A percentile compares a stretch with the other conserved stretches of the same genome.
Evolutionary conservation across 2,113 vertebrate species (phyloP).

Genomic region (Arothron firmamentum): DNA sequence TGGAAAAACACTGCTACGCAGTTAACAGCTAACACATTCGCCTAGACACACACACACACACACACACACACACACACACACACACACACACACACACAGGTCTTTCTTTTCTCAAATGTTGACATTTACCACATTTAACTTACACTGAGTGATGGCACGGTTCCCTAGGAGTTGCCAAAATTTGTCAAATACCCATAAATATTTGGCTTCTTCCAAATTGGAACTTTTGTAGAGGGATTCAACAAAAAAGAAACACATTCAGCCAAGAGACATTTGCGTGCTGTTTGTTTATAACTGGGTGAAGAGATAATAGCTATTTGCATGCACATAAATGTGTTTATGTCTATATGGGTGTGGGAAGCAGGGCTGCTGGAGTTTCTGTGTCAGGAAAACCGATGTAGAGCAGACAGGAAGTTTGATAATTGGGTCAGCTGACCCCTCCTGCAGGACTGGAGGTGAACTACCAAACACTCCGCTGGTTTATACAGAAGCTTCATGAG

Average conservation of each 20-base stretch:
- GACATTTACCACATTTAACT: constrained; percentile 3
- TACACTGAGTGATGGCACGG: constrained; percentile 11
- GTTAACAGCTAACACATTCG: constrained; percentile 6
- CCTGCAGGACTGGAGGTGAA: too few relatives aligned
- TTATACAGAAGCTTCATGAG: too few relatives aligned
- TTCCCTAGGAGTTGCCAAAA: constrained; percentile 18
- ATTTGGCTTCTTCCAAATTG: neutral
- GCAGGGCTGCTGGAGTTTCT: too few relatives aligned
- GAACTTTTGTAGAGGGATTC: neutral
- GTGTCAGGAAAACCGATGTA: too few relatives aligned
- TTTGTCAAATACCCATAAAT: constrained; percentile 34
- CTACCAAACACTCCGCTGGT: too few relatives aligned
- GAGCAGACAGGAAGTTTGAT: too few relatives aligned
- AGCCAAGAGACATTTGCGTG: constrained; percentile 4
- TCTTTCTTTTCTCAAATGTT: constrained; percentile 8
- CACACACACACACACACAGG: constrained; percentile 12
- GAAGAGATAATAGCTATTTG: constrained; percentile 7
- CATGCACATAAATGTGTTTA: too few relatives aligned
- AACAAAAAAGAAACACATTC: neutral
- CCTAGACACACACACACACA: constrained; percentile 9
- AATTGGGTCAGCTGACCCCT: too few relatives aligned
- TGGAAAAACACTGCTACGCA: constrained; percentile 2
- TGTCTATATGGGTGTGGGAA: too few relatives aligned
- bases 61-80: constrained; percentile 13
- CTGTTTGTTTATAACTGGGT: constrained; percentile 10